Conservation (phyloP, 1,140 invertebrate species). For the Acromyrmex echinatior region DNA sequence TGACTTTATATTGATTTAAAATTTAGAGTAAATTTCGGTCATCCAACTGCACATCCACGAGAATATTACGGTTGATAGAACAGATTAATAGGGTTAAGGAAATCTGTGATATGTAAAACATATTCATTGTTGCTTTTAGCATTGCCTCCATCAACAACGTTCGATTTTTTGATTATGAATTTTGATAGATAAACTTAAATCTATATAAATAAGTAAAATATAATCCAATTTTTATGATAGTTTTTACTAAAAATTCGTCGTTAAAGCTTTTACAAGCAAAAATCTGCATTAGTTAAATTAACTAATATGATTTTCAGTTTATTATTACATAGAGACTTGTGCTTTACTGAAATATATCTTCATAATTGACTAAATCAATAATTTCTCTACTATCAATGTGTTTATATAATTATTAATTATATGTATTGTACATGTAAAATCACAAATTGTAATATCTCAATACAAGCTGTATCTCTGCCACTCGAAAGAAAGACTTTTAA, state of each 20-base stretch:
- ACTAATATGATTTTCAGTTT: neutral
- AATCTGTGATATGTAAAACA: neutral
- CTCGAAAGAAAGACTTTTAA: neutral
- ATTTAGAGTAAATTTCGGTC: too few species aligned
- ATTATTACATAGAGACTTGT: neutral
- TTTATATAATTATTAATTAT: constrained; percentile 1
- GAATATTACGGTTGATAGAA: too few species aligned
- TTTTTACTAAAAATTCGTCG: too few species aligned
- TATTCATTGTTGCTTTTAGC: neutral
- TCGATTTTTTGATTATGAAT: too few species aligned
- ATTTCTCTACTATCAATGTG: neutral
- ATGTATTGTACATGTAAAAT: neutral
- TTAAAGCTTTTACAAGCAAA: too few species aligned
- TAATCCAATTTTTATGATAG: too few species aligned
- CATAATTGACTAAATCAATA: neutral
- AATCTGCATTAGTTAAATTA: too few species aligned
- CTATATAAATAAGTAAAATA: too few species aligned
- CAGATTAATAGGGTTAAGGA: neutral
- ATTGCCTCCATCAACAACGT: neutral
- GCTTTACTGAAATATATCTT: neutral
- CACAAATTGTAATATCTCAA: constrained; percentile 6
- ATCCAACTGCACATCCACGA: too few species aligned
- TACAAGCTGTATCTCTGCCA: neutral
- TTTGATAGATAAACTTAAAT: too few species aligned
- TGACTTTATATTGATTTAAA: too few species aligned